Base-by-base conservation (phyloP, 2,113 vertebrate species). In the Gasterosteus nipponicus region DNA sequence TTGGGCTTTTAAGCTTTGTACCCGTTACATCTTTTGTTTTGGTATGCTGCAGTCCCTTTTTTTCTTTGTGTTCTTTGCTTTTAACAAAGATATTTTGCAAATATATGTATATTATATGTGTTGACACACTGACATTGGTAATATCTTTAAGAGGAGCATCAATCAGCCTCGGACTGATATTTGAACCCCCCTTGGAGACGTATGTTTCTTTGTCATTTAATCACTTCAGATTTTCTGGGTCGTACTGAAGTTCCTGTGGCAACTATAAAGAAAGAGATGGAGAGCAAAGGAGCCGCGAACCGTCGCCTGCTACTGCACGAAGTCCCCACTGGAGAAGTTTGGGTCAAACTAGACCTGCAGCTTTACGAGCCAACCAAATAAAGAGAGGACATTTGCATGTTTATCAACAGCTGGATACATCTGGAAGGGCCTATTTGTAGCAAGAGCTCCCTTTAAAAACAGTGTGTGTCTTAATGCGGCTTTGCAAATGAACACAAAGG, bases 241-340 rank as follows among this genome's bases (percentile, higher is more conserved):
- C 96, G 97, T 1, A 98, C 97, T 0, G 97, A 99, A 91, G 93
- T 99, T 86, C 97, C 97, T 0, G 95, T 99, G 84, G 97, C 97
- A 63, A 99, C 97, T 73, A 98, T 99, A 86, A 96, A 96, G 91
- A 97, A 96, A 49, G 97, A 99, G 56, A 97, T 98, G 91, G 98
- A 98, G 66, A 95, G 93, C 89, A 98, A 98, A 93, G 97, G 97
- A 42, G 96, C 97, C 0, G 90, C 92, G 0, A 97, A 93, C 1
- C 96, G 96, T 41, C 96, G 95, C 18, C 89, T 99, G 1, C 91
- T 99, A 63, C 95, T 99, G 67, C 97, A 99, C 0, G 97, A 98
- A 77, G 98, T 98, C 44, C 94, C 97, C 12, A 99, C 98, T 0
- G 98, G 98, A 1, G 98, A 99, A 76, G 96, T 99, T 58, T 96